Base-by-base conservation (phyloP, 2,888 invertebrate genomes). In the Yponomeuta evonymella region DNA sequence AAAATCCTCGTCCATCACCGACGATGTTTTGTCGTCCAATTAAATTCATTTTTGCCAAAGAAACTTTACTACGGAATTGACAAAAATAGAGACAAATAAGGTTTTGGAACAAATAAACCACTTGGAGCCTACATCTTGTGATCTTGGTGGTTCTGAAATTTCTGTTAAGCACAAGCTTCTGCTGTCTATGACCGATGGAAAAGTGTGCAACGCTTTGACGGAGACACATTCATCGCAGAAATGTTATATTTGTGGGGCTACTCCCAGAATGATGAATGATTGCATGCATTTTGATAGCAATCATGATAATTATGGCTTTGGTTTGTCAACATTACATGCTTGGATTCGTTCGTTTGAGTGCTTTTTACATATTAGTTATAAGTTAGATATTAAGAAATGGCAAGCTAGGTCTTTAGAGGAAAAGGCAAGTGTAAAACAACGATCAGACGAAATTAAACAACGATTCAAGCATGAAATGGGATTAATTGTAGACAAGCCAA, bases 221-320 rank as follows among this genome's bases (percentile, higher is more conserved):
- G 65, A 65, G 11, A 65, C 65, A n/a, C 2, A 11, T 65, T 65
- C 23, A n/a, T 11, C 65, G 11, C 65, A 65, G 23, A 65, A 29
- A 65, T 65, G 65, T 65, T 65, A 29, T 29, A 65, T 65, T 23
- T 65, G 65, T 65, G 65, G 65, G 11, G 65, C 65, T 29, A 65
- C 65, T n/a, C 65, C 29, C 11, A 29, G 11, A 65, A 65, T 12
- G 23, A 65, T 65, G 30, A 23, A 65, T 30, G 65, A 65, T 12
- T 3, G 12, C 1, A 12, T 1, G 12, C 12, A 62, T 62, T 62
- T n/a, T 62, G n/a, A 12, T 62, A 62, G 62, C 62, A 62, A 62
- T 62, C 15, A n/a, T 62, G 62, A 62, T n/a, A 62, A n/a, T 62
- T 62, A n/a, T 62, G 62, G 62, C n/a, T 62, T 62, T 62, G 62